Base-by-base conservation (phyloP, 2,888 invertebrate species). In the Craniophora ligustri region DNA sequence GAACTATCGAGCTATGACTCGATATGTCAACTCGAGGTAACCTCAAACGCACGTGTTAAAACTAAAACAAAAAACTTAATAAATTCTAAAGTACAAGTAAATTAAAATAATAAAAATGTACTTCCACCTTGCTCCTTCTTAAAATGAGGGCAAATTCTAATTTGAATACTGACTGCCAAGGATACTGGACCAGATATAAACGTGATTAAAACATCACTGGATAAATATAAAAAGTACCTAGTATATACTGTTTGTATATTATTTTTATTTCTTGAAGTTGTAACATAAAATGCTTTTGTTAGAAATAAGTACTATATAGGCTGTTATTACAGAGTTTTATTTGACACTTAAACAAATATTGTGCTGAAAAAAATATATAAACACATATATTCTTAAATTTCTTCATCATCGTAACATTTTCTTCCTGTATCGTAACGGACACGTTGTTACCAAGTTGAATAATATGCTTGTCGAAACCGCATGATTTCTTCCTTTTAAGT, bases 11-110 rank as follows among this genome's bases (percentile, higher is more conserved):
- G 75, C 40, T 54, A 66, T 58, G 18, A 66, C 77, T 74, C 79
- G 75, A 78, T 72, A 76, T 75, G 75, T 84, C 80, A 78, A 77
- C 61, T 76, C 74, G 76, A 81, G 79, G 82, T 82, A 84, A 84
- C 81, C 72, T 71, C 76, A 73, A 71, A 75, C 63, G 63, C 67
- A 76, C 61, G 15, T 64, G 66, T 42, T 69, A 67, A 72, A 77
- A 69, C 59, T 62, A 72, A 64, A 72, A 69, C n/a, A 59, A 58
- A 71, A 70, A 58, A 66, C 46, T 51, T 51, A 66, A 62, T 62
- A 58, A 54, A 64, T 62, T 64, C 68, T 66, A 67, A 61, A 69
- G 49, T 68, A 67, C 11, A 62, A 60, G 48, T 68, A 69, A 66
- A 71, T 45, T 66, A 75, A 74, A 77, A 65, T 63, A 73, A 69